Conservation (phyloP, 2,797 vertebrate species). For the Crenuchus spilurus region DNA sequence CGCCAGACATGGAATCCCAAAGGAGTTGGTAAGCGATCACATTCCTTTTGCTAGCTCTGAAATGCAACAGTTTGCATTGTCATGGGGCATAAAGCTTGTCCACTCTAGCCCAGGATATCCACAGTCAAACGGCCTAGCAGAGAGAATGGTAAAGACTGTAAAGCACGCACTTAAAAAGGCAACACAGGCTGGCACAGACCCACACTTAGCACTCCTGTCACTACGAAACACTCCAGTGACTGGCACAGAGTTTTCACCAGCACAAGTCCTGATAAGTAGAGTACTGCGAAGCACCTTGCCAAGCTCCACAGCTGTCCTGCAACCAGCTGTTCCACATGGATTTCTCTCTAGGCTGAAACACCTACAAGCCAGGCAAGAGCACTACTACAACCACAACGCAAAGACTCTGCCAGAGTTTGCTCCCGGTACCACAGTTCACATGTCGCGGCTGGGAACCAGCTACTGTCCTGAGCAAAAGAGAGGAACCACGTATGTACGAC, state of each 20-base stretch:
- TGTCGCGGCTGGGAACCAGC: constrained; percentile 23
- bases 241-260: too few relatives aligned
- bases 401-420: constrained; percentile 13
- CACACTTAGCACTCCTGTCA: constrained; percentile 17
- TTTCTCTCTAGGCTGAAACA: not conserved
- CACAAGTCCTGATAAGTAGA: not conserved
- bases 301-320: constrained; percentile 3
- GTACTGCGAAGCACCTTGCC: constrained; percentile 3
- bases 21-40: constrained; percentile 24
- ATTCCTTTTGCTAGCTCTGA: constrained; percentile 46
- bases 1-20: constrained; percentile 16
- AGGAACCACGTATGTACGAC: constrained; percentile 6
- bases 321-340: not conserved
- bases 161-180: constrained; percentile 39
- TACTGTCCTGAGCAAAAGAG: not conserved
- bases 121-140: constrained; percentile 11
- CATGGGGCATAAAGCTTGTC: constrained; percentile 32
- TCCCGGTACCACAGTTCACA: constrained; percentile 11
- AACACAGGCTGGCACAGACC: not conserved
- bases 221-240: constrained; percentile 15
- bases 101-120: constrained; percentile 36
- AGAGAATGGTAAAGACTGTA: constrained; percentile 37
- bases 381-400: not conserved
- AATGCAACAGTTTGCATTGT: constrained; percentile 23
- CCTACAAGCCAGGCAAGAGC: not conserved